Percentiles rank a stretch among this genome's conserved stretches.
phyloP scores from a whole-genome alignment of 2,888 invertebrate species.

The Nemapogon koenigi region DNA sequence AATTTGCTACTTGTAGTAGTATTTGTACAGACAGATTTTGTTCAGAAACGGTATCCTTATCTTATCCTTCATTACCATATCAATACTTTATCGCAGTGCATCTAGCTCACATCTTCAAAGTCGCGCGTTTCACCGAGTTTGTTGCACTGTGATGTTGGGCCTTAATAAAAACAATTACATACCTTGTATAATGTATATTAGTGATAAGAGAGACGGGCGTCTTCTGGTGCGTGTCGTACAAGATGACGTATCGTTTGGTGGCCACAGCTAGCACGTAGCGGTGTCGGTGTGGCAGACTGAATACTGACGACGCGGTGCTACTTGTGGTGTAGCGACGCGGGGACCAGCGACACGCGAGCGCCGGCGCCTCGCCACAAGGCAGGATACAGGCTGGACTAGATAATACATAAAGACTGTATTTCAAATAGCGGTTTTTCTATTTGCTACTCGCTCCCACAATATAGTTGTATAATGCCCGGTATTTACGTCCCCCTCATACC shows the following conservation, averaged over 20 bases:
- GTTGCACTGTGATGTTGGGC: background rate
- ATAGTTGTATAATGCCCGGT: too few relatives aligned
- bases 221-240: conserved; percentile 52
- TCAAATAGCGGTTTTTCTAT: too few relatives aligned
- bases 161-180: background rate
- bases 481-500: too few relatives aligned
- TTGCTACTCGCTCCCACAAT: too few relatives aligned
- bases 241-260: conserved; percentile 79
- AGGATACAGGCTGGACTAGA: conserved; percentile 79
- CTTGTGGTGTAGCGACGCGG: conserved; percentile 74
- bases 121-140: too few relatives aligned
- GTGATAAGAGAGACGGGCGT: conserved; percentile 43
- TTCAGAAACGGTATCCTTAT: too few relatives aligned
- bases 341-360: conserved; percentile 84
- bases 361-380: conserved; percentile 80
- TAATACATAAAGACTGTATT: too few relatives aligned
- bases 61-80: too few relatives aligned
- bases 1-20: too few relatives aligned
- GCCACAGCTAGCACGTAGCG: conserved; percentile 92
- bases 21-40: too few relatives aligned
- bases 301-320: conserved; percentile 63
- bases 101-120: too few relatives aligned
- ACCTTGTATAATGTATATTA: conserved; percentile 54
- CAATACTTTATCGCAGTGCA: too few relatives aligned
- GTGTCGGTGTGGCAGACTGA: conserved; percentile 71